Evolutionary conservation across 2,113 vertebrate species (phyloP).

Genomic region (Trochalopteron elliotii): DNA sequence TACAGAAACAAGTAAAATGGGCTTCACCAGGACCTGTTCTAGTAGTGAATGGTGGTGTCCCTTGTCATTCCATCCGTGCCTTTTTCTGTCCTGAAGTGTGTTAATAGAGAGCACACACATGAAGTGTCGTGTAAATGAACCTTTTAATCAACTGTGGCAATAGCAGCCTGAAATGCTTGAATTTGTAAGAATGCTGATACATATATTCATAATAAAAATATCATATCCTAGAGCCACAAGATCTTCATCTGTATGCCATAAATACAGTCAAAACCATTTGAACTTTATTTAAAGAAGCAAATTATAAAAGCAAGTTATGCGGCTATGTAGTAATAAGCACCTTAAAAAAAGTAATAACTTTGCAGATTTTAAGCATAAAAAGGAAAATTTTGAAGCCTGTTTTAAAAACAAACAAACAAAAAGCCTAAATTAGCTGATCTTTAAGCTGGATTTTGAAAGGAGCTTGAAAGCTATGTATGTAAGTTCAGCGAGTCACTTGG

Average conservation of each 20-base stretch:
- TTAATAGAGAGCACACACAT: background rate
- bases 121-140: background rate
- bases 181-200: background rate
- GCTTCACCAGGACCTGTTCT: background rate
- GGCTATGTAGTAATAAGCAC: background rate
- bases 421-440: background rate
- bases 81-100: background rate
- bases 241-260: background rate
- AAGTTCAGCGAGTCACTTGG: background rate
- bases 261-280: background rate
- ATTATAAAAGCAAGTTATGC: background rate
- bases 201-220: conserved; percentile 1
- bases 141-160: background rate
- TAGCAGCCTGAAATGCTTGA: background rate
- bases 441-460: background rate
- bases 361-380: background rate
- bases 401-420: background rate
- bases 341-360: background rate
- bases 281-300: conserved; percentile 19
- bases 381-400: background rate
- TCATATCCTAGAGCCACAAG: background rate
- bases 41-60: background rate
- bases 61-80: background rate
- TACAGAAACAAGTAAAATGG: background rate
- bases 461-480: conserved; percentile 2